Evolutionary conservation across 2,888 invertebrate genomes (phyloP), one percentile per base, ranked within the genome.

Genomic region (Koerneria pararmatus): DNA sequence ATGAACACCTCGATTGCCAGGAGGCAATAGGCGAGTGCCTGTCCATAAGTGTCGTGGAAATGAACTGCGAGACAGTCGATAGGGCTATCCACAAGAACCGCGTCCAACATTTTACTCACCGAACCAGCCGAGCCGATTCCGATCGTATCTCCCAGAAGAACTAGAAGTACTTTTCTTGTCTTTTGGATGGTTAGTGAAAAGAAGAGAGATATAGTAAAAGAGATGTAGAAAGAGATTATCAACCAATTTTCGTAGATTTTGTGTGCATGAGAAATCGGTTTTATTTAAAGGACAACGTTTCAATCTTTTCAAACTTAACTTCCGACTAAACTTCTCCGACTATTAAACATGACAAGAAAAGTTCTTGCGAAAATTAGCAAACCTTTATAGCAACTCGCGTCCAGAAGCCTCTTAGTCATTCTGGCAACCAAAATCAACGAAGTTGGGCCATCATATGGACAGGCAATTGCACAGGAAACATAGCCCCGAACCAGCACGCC

Each of bases 21-120:
- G n/a, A 91, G 88, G 74, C 95, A 90, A 85, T 98, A 98, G 0
- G 91, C 89, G 59, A 98, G 84, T 0, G 94, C 97, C 84, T 97
- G 97, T 0, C 97, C 97, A 80, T 95, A 97, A 0, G 97, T 98
- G 84, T 98, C 95, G 83, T 98, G 98, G 84, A 94, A 97, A 84
- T 98, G 98, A 32, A 97, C 88, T 0, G 95, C 97, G 65, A 95
- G 86, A 11, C 85, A 83, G 72, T 89, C 88, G 19, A 89, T 86
- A 0, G 90, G 87, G 1, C 89, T 85, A 19, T 63, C 58, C 49
- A 66, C 61, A 24, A 89, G 82, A 0, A 95, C 89, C 82, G 91
- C 91, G 64, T 88, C 86, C 53, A 98, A 84, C 87, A 98, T 88
- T 49, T 86, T 85, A 27, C 88, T 86, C 75, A 95, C 90, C 1